These are phyloP conservation scores for Proteles cristata DNA, from an alignment of 2,113 vertebrate species.

Conservation along the genomic window DNA sequence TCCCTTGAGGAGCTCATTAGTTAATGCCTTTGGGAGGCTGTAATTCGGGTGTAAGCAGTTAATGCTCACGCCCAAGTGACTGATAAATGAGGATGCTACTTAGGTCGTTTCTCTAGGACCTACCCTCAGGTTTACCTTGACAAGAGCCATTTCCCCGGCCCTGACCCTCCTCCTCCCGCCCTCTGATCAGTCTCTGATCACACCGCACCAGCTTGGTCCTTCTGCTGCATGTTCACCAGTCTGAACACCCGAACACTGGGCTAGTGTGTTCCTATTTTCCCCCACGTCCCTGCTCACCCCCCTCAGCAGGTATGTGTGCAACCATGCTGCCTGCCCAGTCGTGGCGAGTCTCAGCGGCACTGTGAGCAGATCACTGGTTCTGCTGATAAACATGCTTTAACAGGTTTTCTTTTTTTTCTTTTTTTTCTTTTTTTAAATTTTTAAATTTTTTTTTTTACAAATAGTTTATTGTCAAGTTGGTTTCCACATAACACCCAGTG, in stretches of 20 bases:
- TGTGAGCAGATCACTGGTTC: rapidly evolving
- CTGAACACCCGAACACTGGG: not conserved
- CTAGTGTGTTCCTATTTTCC: not conserved
- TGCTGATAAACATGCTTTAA: not conserved
- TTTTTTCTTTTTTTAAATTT: no score
- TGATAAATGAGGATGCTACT: not conserved
- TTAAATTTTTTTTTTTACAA: no score
- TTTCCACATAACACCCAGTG: no score
- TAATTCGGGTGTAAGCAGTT: not conserved
- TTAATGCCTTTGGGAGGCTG: not conserved
- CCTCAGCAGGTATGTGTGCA: rapidly evolving
- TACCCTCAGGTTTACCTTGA: not conserved
- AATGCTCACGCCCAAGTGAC: not conserved
- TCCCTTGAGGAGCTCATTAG: not conserved
- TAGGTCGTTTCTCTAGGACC: not conserved
- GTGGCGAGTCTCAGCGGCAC: not conserved
- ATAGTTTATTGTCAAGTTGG: no score
- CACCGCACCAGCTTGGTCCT: not conserved
- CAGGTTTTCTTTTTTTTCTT: not conserved
- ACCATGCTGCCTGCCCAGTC: not conserved
- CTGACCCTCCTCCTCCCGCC: not conserved
- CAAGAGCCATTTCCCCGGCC: not conserved
- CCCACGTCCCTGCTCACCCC: not conserved
- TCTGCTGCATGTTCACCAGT: not conserved
- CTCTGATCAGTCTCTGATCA: not conserved